These are phyloP conservation scores for Ctenochaetus hawaiiensis DNA, from an alignment of 2,797 vertebrate species.

Conservation along the genomic window DNA sequence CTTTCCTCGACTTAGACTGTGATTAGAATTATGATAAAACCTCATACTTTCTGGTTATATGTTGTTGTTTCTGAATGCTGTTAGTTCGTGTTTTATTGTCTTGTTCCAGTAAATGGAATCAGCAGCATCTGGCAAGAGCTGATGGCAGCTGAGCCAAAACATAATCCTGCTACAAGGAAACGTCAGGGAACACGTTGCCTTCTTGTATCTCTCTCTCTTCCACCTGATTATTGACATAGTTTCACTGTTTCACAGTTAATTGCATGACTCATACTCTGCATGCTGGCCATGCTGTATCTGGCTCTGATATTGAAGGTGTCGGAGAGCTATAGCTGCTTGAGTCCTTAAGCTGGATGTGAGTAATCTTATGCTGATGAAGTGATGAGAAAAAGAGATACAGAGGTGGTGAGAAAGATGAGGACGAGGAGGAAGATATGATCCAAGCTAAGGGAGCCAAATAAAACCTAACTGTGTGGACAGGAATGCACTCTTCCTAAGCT, in stretches of 20 bases:
- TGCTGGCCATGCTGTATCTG: neutral
- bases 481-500: slow-evolving; percentile 63
- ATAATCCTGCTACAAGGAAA: slow-evolving; percentile 48
- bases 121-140: slow-evolving; percentile 25
- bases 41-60: neutral
- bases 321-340: neutral
- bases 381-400: slow-evolving; percentile 15
- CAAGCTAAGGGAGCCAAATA: slow-evolving; percentile 52
- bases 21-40: neutral
- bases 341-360: slow-evolving; percentile 10
- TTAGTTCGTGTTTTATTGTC: slow-evolving; percentile 28
- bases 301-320: neutral
- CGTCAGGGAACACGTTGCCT: slow-evolving; percentile 37
- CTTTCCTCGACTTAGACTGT: neutral
- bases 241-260: slow-evolving; percentile 26
- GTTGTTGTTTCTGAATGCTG: slow-evolving; percentile 8
- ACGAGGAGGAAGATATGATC: slow-evolving; percentile 53
- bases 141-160: slow-evolving; percentile 29
- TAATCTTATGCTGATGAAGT: slow-evolving; percentile 4
- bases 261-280: slow-evolving; percentile 37
- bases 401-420: slow-evolving; percentile 39
- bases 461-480: slow-evolving; percentile 74
- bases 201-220: slow-evolving; percentile 5
- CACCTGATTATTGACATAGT: slow-evolving; percentile 32
- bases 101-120: slow-evolving; percentile 27